Percentiles rank a stretch among this genome's conserved stretches.
Conservation (phyloP, 2,113 vertebrate genomes). For the Isichthys henryi region DNA sequence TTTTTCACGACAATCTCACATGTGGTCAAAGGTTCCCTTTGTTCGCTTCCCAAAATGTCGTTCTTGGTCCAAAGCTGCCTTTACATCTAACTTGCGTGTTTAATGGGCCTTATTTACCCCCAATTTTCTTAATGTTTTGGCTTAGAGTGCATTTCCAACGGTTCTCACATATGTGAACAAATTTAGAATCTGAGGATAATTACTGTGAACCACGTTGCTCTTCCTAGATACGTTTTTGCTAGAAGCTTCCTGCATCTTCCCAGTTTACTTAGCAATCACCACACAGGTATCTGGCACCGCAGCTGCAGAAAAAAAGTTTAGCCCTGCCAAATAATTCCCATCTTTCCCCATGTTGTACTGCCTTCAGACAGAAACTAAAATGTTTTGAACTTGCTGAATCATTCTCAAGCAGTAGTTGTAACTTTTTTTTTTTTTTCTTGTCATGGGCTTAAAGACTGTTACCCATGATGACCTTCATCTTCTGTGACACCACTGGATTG, state of each 20-base stretch:
- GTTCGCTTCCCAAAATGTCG: conserved; percentile 24
- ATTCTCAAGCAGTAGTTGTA: background rate
- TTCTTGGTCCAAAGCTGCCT: conserved; percentile 14
- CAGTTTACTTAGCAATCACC: conserved; percentile 34
- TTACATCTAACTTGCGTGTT: conserved; percentile 21
- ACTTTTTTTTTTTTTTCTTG: background rate
- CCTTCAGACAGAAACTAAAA: background rate
- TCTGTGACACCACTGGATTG: background rate
- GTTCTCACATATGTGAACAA: conserved; percentile 21
- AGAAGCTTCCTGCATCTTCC: conserved; percentile 33
- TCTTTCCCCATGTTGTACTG: background rate
- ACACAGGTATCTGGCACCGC: conserved; percentile 30
- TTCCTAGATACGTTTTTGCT: conserved; percentile 36
- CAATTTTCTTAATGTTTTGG: conserved; percentile 25
- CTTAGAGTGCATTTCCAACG: conserved; percentile 11
- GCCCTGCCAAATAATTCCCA: background rate
- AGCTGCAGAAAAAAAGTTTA: conserved; percentile 9
- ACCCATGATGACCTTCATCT: background rate
- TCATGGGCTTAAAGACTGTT: background rate
- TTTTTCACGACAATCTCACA: conserved; percentile 37
- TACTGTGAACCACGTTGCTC: conserved; percentile 22
- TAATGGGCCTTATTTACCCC: conserved; percentile 10
- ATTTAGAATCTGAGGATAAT: conserved; percentile 39
- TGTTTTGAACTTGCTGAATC: background rate
- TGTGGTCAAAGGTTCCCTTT: conserved; percentile 44